These are phyloP conservation scores for Lithophane semibrunnea DNA, from an alignment of 2,888 invertebrate species.

Conservation along the genomic window DNA sequence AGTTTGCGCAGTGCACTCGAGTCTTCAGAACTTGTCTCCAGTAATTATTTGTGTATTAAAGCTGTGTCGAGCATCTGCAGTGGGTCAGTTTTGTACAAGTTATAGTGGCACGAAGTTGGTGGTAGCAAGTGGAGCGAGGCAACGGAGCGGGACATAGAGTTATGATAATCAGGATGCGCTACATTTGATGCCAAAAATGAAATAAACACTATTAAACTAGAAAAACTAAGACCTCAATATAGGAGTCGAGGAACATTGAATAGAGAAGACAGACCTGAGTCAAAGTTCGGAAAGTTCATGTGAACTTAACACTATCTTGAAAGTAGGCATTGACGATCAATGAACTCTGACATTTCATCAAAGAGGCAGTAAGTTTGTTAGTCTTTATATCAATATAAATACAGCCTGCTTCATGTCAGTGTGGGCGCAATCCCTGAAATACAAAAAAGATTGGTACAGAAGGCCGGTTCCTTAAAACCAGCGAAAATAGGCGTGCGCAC, in stretches of 20 bases:
- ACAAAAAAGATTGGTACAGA: not conserved
- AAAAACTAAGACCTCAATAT: not conserved
- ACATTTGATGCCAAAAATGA: not conserved
- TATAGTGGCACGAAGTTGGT: slow-evolving; percentile 67
- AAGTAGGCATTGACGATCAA: not conserved
- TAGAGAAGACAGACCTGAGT: not conserved
- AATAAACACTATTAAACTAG: not conserved
- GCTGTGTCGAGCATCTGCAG: slow-evolving; percentile 68
- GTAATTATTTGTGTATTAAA: slow-evolving; percentile 77
- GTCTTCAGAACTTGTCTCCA: slow-evolving; percentile 67
- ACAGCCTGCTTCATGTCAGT: not conserved
- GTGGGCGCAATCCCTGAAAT: slow-evolving; percentile 21
- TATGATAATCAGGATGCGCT: slow-evolving; percentile 50
- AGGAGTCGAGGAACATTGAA: not conserved
- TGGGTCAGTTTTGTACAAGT: slow-evolving; percentile 72
- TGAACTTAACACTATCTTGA: not conserved
- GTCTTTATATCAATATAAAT: slow-evolving; percentile 28
- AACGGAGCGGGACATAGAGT: slow-evolving; percentile 39
- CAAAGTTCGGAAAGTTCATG: too few species aligned
- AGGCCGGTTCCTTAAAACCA: not conserved
- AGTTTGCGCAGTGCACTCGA: slow-evolving; percentile 54
- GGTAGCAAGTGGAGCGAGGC: slow-evolving; percentile 61
- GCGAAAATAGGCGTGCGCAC: not conserved
- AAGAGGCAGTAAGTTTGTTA: slow-evolving; percentile 22
- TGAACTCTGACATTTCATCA: slow-evolving; percentile 15